These are phyloP conservation scores for Trachurus trachurus DNA, from an alignment of 2,797 vertebrate genomes.

Conservation along the genomic window DNA sequence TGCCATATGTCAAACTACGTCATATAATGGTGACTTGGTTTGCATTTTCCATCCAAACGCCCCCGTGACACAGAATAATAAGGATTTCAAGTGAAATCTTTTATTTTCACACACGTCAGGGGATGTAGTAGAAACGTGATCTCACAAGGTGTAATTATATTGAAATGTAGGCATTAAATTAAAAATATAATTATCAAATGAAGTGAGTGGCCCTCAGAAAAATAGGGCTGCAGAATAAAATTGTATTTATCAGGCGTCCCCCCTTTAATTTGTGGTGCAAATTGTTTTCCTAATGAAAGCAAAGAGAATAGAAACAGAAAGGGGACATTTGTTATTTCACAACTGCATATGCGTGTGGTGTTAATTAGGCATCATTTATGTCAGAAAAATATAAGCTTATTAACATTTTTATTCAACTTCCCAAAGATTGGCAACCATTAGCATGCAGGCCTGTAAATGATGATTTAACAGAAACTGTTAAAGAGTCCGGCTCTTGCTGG, in stretches of 20 bases:
- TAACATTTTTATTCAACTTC: slow-evolving; percentile 6
- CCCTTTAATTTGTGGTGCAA: slow-evolving; percentile 33
- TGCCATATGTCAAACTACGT: slow-evolving; percentile 30
- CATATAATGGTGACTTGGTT: neutral
- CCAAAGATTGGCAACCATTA: neutral
- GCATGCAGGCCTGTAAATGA: neutral
- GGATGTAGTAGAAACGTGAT: neutral
- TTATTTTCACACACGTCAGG: slow-evolving; percentile 7
- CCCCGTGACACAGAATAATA: neutral
- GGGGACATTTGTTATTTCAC: slow-evolving; percentile 37
- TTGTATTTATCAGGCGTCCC: slow-evolving; percentile 24
- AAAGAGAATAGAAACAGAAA: slow-evolving; percentile 43
- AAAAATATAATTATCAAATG: slow-evolving; percentile 33
- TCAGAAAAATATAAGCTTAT: slow-evolving; percentile 14
- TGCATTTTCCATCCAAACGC: neutral
- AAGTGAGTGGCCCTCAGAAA: slow-evolving; percentile 33
- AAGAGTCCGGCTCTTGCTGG: slow-evolving; percentile 7
- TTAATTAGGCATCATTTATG: slow-evolving; percentile 45
- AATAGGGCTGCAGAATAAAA: slow-evolving; percentile 23
- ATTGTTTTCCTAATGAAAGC: slow-evolving; percentile 65
- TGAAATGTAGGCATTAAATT: slow-evolving; percentile 36
- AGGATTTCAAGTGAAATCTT: neutral
- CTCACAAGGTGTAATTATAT: slow-evolving; percentile 21
- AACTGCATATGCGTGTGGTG: slow-evolving; percentile 51
- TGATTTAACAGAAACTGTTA: slow-evolving; percentile 26